phyloP scores from a whole-genome alignment of 2,113 vertebrate genomes.

The Diadophis punctatus region DNA sequence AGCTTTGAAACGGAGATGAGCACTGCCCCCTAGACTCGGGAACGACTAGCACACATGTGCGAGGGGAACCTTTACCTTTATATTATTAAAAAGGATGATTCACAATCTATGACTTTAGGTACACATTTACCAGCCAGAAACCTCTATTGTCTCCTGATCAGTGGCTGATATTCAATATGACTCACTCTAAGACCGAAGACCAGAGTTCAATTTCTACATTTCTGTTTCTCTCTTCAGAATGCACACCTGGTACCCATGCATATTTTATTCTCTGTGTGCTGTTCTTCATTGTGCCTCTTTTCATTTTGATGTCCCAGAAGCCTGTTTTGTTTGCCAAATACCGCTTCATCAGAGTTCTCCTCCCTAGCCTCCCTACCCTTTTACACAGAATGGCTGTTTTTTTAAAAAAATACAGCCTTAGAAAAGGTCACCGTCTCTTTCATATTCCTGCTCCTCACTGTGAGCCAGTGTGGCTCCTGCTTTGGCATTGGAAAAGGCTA shows the following conservation, averaged over 20 bases:
- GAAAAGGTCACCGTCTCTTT: slow-evolving; percentile 64
- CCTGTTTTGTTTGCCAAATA: slow-evolving; percentile 42
- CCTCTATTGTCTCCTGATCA: not conserved
- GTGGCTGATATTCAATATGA: accelerated
- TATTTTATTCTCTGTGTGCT: slow-evolving; percentile 55
- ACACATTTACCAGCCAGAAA: not conserved
- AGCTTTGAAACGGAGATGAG: too few species aligned
- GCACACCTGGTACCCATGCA: slow-evolving; percentile 49
- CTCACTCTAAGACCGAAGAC: not conserved
- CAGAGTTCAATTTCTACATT: not conserved
- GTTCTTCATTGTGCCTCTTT: slow-evolving; percentile 54
- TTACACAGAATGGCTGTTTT: slow-evolving; percentile 13
- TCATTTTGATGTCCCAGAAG: slow-evolving; percentile 54
- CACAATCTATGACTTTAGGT: not conserved
- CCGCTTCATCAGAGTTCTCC: slow-evolving; percentile 29
- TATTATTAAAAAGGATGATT: not conserved
- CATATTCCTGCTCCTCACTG: slow-evolving; percentile 52
- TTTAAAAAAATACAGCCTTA: slow-evolving; percentile 32
- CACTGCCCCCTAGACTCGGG: too few species aligned
- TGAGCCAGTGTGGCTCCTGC: slow-evolving; percentile 46
- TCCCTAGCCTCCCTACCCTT: slow-evolving; percentile 38
- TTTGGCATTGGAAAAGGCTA: slow-evolving; percentile 40
- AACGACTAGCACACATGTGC: too few species aligned
- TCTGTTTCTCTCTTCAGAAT: slow-evolving; percentile 9
- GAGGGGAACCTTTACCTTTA: too few species aligned